Percentiles rank a stretch among this genome's conserved stretches.
Conservation (phyloP, 2,797 vertebrate genomes). For the Gallinago solitaria region DNA sequence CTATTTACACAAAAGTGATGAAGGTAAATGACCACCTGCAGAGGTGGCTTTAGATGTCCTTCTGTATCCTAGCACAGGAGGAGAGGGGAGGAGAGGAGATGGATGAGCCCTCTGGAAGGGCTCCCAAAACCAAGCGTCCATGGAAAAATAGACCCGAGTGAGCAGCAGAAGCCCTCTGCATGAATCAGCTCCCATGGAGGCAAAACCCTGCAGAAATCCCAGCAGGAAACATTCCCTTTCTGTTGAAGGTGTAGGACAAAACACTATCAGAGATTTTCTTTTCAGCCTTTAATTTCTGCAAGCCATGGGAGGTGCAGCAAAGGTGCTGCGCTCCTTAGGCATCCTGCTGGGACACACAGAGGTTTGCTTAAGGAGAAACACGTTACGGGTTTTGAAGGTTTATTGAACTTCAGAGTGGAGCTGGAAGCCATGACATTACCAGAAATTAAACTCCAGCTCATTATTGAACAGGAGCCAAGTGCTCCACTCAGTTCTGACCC, state of each 20-base stretch:
- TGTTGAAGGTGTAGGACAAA: background rate
- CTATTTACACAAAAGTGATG: background rate
- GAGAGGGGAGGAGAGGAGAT: background rate
- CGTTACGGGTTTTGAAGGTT: background rate
- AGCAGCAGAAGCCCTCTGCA: background rate
- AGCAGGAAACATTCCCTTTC: background rate
- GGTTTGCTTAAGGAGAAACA: background rate
- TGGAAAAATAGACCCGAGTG: background rate
- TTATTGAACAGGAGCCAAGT: rapidly evolving
- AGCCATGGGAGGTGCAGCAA: background rate
- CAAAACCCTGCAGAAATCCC: background rate
- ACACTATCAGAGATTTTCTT: background rate
- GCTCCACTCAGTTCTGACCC: background rate
- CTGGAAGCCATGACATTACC: background rate
- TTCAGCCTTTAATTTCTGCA: background rate
- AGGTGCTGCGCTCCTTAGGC: background rate
- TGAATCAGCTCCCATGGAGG: background rate
- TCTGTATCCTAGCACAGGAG: background rate
- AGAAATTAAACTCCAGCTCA: background rate
- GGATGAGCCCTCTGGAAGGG: background rate
- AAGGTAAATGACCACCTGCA: background rate
- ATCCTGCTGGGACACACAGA: background rate
- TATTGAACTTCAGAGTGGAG: background rate
- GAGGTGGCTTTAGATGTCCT: background rate
- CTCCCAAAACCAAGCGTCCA: background rate